These are phyloP conservation scores for Ceriagrion tenellum DNA, from an alignment of 2,888 invertebrate genomes.

Conservation along the genomic window DNA sequence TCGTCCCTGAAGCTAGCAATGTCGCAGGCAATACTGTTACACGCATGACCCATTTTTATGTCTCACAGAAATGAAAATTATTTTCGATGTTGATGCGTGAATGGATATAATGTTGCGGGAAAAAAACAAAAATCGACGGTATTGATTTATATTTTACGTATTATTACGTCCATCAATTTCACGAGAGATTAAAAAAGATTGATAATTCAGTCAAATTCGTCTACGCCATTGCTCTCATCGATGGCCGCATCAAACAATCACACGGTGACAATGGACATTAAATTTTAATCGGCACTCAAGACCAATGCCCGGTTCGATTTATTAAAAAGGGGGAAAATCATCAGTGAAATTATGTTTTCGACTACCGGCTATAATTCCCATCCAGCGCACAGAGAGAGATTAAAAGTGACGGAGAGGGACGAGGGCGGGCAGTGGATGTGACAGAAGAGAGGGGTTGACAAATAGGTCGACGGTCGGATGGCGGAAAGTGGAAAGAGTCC, in stretches of 20 bases:
- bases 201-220: not conserved
- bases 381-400: not conserved
- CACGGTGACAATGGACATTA: not conserved
- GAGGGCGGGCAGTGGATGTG: not conserved
- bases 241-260: not conserved
- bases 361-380: not conserved
- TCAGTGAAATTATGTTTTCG: not conserved
- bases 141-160: too few relatives aligned
- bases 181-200: too few relatives aligned
- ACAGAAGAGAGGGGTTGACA: not conserved
- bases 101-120: too few relatives aligned
- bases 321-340: not conserved
- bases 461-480: not conserved
- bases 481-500: not conserved
- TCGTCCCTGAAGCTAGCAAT: too few relatives aligned
- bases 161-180: too few relatives aligned
- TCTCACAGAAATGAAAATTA: too few relatives aligned
- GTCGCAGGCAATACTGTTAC: too few relatives aligned
- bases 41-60: too few relatives aligned
- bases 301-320: not conserved
- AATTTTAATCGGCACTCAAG: not conserved
- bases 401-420: not conserved
- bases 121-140: too few relatives aligned
- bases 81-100: too few relatives aligned
- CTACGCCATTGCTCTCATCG: not conserved